Base-by-base conservation (phyloP, 2,797 vertebrate species). In the Tauraco hartlaubi region DNA sequence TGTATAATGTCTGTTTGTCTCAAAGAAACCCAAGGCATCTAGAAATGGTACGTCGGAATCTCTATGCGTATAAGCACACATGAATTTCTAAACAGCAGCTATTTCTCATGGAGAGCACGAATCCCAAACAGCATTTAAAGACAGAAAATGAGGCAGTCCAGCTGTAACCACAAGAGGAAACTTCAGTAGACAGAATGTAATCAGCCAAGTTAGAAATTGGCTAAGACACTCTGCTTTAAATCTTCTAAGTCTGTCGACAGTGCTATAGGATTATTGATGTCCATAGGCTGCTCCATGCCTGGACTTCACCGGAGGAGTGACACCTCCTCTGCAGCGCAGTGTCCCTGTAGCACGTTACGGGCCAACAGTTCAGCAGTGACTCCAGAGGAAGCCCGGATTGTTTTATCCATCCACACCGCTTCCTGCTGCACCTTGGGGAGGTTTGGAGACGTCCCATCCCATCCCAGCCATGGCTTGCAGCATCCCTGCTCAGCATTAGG, bases 301-400 rank as follows among this genome's bases (percentile, higher is more conserved):
- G 67, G n/a, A 4, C 29, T 37, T 29, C 48, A 67, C 35, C 43
- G 37, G 63, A 20, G 33, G 43, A 84, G 11, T 4, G 25, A 20
- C 49, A 46, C 23, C 64, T 58, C 48, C 48, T 13, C 12, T 5
- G 33, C 16, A 22, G 35, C 4, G 4, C 59, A 8, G 33, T 7
- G 8, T 51, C 73, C 33, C 48, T 0, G 1, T 5, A 9, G 76
- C 41, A 19, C 0, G 0, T 41, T 11, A 2, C 0, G 19, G 80
- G 74, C 75, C 67, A 51, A 3, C 25, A 23, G 54, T 26, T 35
- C 37, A 25, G 37, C 64, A 17, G 25, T 11, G 48, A 18, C 49
- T 52, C 33, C 28, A 9, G 3, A 61, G 83, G 51, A 33, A 83
- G 43, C 49, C 49, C 3, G 14, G 29, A 4, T 49, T 31, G 26